A percentile compares a stretch with the other conserved stretches of the same genome.
Evolutionary conservation across 2,113 vertebrate genomes (phyloP).

Genomic region (Tachysurus vachellii): DNA sequence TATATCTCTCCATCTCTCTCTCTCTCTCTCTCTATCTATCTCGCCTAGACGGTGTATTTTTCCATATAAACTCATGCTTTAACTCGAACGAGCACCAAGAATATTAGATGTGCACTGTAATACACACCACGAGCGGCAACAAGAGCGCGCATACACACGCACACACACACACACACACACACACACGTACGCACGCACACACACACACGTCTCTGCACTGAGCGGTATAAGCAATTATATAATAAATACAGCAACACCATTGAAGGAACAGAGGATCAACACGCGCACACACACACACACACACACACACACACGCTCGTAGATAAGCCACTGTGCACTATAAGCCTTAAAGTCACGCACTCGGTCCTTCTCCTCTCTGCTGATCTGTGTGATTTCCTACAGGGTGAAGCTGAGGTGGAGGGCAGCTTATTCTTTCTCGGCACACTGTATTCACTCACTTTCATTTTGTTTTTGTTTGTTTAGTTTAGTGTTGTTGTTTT

Average conservation of each 20-base stretch:
- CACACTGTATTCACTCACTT: slow-evolving; percentile 69
- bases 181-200: not conserved
- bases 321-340: slow-evolving; percentile 58
- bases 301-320: slow-evolving; percentile 27
- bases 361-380: slow-evolving; percentile 30
- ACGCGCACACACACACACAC: slow-evolving; percentile 1
- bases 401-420: slow-evolving; percentile 59
- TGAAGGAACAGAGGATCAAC: slow-evolving; percentile 44
- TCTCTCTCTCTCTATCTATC: slow-evolving; percentile 14
- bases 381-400: slow-evolving; percentile 29
- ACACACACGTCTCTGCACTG: slow-evolving; percentile 63
- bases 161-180: slow-evolving; percentile 11
- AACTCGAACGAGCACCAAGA: slow-evolving; percentile 16
- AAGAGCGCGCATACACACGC: slow-evolving; percentile 25
- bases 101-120: slow-evolving; percentile 36
- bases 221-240: slow-evolving; percentile 43
- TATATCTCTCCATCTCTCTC: not conserved
- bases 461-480: not conserved
- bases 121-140: slow-evolving; percentile 27
- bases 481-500: too few relatives aligned
- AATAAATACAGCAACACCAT: slow-evolving; percentile 46
- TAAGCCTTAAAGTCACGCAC: slow-evolving; percentile 63
- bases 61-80: slow-evolving; percentile 43
- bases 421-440: slow-evolving; percentile 56
- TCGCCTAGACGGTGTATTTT: slow-evolving; percentile 57